These are phyloP conservation scores for Phyllotreta striolata DNA, from an alignment of 2,888 invertebrate genomes.

Conservation along the genomic window DNA sequence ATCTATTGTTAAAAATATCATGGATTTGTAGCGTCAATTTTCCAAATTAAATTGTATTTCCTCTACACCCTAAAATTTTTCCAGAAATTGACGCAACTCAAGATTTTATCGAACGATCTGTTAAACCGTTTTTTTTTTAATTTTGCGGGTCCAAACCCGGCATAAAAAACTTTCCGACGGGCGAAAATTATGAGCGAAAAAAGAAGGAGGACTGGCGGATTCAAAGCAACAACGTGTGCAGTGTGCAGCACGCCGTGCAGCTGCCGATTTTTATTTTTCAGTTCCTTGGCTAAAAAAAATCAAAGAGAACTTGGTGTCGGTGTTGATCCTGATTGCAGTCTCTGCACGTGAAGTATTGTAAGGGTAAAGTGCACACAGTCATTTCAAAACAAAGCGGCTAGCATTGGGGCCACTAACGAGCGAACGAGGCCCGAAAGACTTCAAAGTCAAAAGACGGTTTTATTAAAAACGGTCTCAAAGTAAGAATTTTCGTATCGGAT, in stretches of 20 bases:
- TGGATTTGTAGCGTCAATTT: no score
- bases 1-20: no score
- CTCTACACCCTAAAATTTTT: no score
- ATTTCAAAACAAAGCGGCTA: constrained; percentile 56
- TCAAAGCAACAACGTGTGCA: constrained; percentile 29
- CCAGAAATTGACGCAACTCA: no score
- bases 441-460: constrained; percentile 54
- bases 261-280: constrained; percentile 29
- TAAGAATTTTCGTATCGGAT: constrained; percentile 49
- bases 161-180: constrained; percentile 3
- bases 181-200: constrained; percentile 27
- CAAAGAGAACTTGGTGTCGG: constrained; percentile 36
- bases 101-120: constrained; percentile 3
- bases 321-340: constrained; percentile 51
- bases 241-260: constrained; percentile 30
- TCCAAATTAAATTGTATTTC: no score
- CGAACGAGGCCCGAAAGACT: constrained; percentile 52
- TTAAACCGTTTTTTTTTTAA: constrained; percentile 15
- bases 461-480: constrained; percentile 56
- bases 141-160: constrained; percentile 23
- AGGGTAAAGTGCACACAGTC: constrained; percentile 57
- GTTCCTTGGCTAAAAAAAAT: constrained; percentile 36
- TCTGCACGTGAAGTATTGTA: constrained; percentile 54
- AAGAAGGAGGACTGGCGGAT: constrained; percentile 27
- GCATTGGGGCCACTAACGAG: constrained; percentile 58